phyloP scores from a whole-genome alignment of 1,140 invertebrate species.

The Aphelinus atriplicis region DNA sequence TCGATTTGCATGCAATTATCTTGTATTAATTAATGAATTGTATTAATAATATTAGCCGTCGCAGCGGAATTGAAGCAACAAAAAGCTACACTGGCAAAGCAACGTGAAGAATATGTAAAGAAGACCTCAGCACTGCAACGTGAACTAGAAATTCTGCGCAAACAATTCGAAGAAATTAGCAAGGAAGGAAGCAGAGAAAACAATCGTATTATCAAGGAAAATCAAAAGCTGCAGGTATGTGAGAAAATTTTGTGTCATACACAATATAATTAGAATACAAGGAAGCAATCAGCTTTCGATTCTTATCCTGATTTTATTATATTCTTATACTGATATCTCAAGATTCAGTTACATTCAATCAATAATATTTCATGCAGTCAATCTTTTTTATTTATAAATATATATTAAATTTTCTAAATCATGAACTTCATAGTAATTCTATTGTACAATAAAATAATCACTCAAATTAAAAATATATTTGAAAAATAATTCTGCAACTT shows the following conservation, averaged over 20 bases:
- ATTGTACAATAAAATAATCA: too few species aligned
- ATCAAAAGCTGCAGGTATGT: constrained; percentile 80
- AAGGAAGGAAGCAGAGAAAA: constrained; percentile 73
- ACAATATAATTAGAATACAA: too few species aligned
- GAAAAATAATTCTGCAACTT: too few species aligned
- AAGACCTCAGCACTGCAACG: constrained; percentile 76
- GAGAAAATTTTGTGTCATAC: not conserved
- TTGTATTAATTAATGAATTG: constrained; percentile 36
- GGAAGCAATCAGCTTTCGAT: too few species aligned
- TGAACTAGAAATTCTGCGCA: constrained; percentile 79
- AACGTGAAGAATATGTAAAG: constrained; percentile 80
- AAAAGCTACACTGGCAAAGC: constrained; percentile 78
- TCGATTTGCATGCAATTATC: constrained; percentile 14
- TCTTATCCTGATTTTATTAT: too few species aligned
- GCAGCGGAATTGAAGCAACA: constrained; percentile 83
- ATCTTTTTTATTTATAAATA: too few species aligned
- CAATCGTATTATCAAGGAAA: constrained; percentile 78
- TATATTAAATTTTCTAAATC: too few species aligned
- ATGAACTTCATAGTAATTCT: too few species aligned
- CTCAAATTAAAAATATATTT: too few species aligned
- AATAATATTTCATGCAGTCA: too few species aligned
- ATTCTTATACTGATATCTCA: too few species aligned
- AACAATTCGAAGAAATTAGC: constrained; percentile 79
- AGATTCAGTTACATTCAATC: too few species aligned
- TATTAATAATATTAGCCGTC: constrained; percentile 69